Evolutionary conservation across 2,888 invertebrate genomes (phyloP).

Genomic region (Harpalus rubripes): DNA sequence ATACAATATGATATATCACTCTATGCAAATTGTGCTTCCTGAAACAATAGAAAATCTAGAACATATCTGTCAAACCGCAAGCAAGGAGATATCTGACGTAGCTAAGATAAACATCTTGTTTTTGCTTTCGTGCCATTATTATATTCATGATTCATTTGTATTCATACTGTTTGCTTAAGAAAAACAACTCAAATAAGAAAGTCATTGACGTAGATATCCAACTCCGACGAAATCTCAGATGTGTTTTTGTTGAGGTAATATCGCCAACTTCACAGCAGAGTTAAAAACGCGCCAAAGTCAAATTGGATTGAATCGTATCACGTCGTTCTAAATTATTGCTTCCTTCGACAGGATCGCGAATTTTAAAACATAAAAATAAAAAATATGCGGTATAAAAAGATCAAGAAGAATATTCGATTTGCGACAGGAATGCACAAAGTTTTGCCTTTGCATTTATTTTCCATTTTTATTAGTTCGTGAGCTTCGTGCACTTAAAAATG

Average conservation of each 20-base stretch:
- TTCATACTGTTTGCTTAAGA: slow-evolving; percentile 52
- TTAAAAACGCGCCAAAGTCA: slow-evolving; percentile 34
- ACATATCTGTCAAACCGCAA: slow-evolving; percentile 16
- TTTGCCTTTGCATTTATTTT: slow-evolving; percentile 26
- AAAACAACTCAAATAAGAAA: slow-evolving; percentile 31
- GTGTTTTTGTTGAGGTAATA: slow-evolving; percentile 26
- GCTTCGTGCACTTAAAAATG: slow-evolving; percentile 21
- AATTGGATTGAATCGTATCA: slow-evolving; percentile 46
- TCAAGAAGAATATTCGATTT: slow-evolving; percentile 42
- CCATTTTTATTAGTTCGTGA: not conserved
- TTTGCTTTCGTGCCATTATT: slow-evolving; percentile 40
- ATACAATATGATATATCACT: not conserved
- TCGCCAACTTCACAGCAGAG: slow-evolving; percentile 8
- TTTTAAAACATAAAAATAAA: slow-evolving; percentile 42
- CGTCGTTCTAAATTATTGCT: slow-evolving; percentile 37
- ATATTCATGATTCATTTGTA: slow-evolving; percentile 52
- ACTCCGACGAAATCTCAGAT: not conserved
- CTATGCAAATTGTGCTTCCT: slow-evolving; percentile 12
- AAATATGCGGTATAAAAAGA: slow-evolving; percentile 28
- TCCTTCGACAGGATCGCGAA: slow-evolving; percentile 9
- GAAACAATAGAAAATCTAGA: slow-evolving; percentile 27
- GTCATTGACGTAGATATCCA: slow-evolving; percentile 21
- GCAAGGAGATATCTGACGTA: not conserved
- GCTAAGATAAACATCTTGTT: slow-evolving; percentile 54
- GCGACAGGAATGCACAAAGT: slow-evolving; percentile 18